phyloP scores from a whole-genome alignment of 2,888 invertebrate species.

The Plebejus melissa region DNA sequence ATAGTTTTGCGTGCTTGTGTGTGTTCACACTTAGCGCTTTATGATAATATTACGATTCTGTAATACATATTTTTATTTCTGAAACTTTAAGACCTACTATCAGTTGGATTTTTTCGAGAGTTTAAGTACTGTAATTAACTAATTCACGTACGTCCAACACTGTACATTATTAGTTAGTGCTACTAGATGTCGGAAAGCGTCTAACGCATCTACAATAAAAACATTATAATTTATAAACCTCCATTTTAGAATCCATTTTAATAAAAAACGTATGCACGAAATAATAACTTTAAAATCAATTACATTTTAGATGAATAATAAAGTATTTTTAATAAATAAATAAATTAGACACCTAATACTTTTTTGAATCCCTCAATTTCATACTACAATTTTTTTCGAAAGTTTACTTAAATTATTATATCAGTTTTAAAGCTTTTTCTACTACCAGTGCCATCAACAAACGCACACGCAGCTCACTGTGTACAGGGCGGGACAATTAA shows the following conservation, averaged over 20 bases:
- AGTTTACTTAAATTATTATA: too few relatives aligned
- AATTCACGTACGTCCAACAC: too few relatives aligned
- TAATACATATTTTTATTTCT: too few relatives aligned
- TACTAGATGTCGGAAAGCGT: too few relatives aligned
- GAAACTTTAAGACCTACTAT: too few relatives aligned
- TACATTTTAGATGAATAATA: neutral
- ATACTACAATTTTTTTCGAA: too few relatives aligned
- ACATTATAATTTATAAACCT: neutral
- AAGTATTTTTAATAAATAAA: neutral
- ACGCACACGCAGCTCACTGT: conserved; percentile 41
- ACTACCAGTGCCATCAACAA: conserved; percentile 35
- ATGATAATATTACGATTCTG: neutral
- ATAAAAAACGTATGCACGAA: neutral
- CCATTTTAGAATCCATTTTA: neutral
- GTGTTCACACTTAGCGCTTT: conserved; percentile 42
- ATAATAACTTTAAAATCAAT: neutral
- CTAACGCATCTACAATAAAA: neutral
- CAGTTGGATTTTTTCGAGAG: too few relatives aligned
- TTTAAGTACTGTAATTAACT: too few relatives aligned
- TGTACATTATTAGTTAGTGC: too few relatives aligned
- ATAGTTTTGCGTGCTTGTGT: conserved; percentile 47
- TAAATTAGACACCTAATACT: neutral
- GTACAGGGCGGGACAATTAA: conserved; percentile 51
- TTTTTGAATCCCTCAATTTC: conserved; percentile 30
- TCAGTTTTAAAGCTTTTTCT: too few relatives aligned